Base-by-base conservation (phyloP, 2,797 vertebrate species). In the Eremophila alpestris region DNA sequence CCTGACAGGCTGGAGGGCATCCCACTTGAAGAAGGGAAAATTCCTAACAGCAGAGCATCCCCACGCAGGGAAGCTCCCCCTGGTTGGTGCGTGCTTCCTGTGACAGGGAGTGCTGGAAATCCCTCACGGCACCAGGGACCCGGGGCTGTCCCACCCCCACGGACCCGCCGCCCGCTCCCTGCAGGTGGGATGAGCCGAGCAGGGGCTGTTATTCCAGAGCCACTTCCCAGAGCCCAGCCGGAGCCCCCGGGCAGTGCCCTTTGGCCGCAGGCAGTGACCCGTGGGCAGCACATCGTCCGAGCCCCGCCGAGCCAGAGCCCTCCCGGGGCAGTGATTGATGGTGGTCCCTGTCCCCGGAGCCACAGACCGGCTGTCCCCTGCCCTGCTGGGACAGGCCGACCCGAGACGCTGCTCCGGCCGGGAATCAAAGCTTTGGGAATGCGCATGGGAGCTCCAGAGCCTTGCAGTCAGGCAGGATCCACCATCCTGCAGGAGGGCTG, bases 61-160 rank as follows among this genome's bases (percentile, higher is more conserved):
- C 41, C 38, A 38, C 11, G 38, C 38, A 38, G 38, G 38, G 55
- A 32, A 41, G 16, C 13, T 32, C 7, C 2, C 15, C 18, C 41
- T 0, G 67, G 38, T 32, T 1, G 3, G 1, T 1, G 21, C 14
- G 0, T 1, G 15, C 30, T 21, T 79, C 32, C 43, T 4, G n/a
- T 0, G 10, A 10, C 7, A 5, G 11, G 27, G 27, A 40, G 24
- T 4, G 34, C 51, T 45, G 86, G 65, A 12, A 64, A 13, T 10
- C 1, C 40, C 15, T 11, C 32, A 0, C 0, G 2, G 26, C 38
- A 13, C 1, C 0, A 8, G 20, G 8, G 11, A 4, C 9, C 8
- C 3, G 15, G 74, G 74, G 71, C 68, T 62, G 76, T 65, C 59
- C 6, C 58, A 1, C 20, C 7, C 24, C n/a, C 13, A 0, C 0